Conservation (phyloP, 2,113 vertebrate genomes). For the Corythaixoides concolor region DNA sequence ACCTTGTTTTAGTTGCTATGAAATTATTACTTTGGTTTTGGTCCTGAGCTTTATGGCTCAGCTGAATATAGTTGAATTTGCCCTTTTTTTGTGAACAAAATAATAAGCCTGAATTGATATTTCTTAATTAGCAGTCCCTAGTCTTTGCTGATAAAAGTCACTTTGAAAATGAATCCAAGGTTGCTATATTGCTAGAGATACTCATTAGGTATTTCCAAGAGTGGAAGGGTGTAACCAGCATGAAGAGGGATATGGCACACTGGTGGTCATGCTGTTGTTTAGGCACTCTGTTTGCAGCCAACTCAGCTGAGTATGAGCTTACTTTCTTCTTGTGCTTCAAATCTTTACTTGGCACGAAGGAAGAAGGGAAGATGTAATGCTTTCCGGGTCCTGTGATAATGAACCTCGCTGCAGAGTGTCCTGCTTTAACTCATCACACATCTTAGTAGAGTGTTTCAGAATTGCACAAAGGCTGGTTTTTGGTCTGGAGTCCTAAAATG, state of each 20-base stretch:
- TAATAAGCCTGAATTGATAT: constrained; percentile 14
- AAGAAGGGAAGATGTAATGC: neutral
- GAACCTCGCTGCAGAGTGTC: neutral
- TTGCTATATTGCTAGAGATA: neutral
- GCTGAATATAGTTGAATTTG: constrained; percentile 1
- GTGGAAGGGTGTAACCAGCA: neutral
- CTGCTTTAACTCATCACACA: neutral
- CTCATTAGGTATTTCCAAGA: neutral
- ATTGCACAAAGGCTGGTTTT: neutral
- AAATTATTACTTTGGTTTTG: constrained; percentile 28
- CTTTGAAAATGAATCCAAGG: constrained; percentile 17
- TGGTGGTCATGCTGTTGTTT: neutral
- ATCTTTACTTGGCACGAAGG: neutral
- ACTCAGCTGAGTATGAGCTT: neutral
- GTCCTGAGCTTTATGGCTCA: neutral
- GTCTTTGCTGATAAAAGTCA: constrained; percentile 27
- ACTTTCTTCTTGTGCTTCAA: neutral
- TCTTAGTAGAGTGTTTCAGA: neutral
- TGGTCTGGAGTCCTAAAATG: neutral
- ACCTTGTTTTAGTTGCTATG: neutral
- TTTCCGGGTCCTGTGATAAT: neutral
- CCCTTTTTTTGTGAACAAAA: neutral
- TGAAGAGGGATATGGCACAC: neutral
- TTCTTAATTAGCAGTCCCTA: constrained; percentile 38
- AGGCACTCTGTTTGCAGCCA: neutral